Base-by-base conservation (phyloP, 2,888 invertebrate species). In the Azorinus chamasolen region DNA sequence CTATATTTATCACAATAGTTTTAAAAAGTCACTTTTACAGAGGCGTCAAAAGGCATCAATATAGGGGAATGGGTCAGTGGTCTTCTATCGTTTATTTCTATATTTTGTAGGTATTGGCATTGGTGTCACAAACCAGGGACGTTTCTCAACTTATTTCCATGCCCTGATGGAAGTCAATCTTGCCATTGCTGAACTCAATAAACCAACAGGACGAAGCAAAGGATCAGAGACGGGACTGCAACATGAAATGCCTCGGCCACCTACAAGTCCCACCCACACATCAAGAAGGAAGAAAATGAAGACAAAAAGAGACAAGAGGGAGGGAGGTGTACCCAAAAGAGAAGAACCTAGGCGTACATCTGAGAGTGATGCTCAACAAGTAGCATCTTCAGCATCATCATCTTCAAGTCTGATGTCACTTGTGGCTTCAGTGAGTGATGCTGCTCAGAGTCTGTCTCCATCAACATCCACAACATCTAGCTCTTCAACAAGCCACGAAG, bases 61-160 rank as follows among this genome's bases (percentile, higher is more conserved):
- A n/a, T n/a, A n/a, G n/a, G n/a, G n/a, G n/a, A n/a, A n/a, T n/a
- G n/a, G n/a, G n/a, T n/a, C n/a, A n/a, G n/a, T n/a, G n/a, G n/a
- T n/a, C n/a, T n/a, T n/a, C n/a, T n/a, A n/a, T n/a, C n/a, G n/a
- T n/a, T n/a, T n/a, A n/a, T n/a, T n/a, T n/a, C n/a, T n/a, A n/a
- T n/a, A 32, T 32, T 32, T 69, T 64, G 14, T 69, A 63, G 86
- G 86, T 4, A 83, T 90, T 32, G 91, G 91, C 10, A 84, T 91
- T 8, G 90, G 91, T 6, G 87, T 88, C 12, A 83, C 86, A 18
- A 90, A 92, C 66, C 83, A 85, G 24, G 90, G 90, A 4, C 75
- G 90, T n/a, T 92, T 91, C 72, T 91, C 92, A 18, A 89, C 91
- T 10, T 92, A 92, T 71, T 90, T 92, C 75, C 92, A 92, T 51